These are phyloP conservation scores for Bombus impatiens DNA, from an alignment of 1,140 invertebrate genomes.

Conservation along the genomic window DNA sequence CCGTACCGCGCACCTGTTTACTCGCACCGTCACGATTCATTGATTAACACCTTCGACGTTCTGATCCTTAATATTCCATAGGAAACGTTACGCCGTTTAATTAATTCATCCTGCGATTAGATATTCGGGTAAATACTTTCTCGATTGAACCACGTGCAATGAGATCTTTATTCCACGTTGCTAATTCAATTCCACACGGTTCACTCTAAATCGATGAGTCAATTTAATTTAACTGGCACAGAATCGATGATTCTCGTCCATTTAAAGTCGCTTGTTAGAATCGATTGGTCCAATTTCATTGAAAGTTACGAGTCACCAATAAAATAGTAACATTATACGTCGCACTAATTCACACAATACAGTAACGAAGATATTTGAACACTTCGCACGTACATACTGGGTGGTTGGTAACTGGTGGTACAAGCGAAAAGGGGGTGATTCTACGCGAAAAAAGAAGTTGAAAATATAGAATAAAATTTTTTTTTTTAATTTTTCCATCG, in stretches of 20 bases:
- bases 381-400: too few relatives aligned
- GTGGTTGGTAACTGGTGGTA: too few relatives aligned
- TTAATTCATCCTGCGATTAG: neutral
- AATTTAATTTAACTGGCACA: neutral
- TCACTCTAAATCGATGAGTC: neutral
- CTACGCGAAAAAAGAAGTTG: too few relatives aligned
- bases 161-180: too few relatives aligned
- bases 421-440: too few relatives aligned
- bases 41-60: constrained; percentile 16
- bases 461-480: too few relatives aligned
- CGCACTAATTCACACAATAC: neutral
- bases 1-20: constrained; percentile 9
- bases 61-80: neutral
- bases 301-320: too few relatives aligned
- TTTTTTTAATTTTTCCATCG: too few relatives aligned
- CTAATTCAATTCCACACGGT: neutral
- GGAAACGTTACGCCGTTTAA: neutral
- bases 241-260: neutral
- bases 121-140: neutral
- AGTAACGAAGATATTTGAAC: too few relatives aligned
- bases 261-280: neutral
- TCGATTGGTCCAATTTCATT: neutral
- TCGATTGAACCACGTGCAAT: neutral
- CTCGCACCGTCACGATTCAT: constrained; percentile 20
- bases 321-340: neutral